phyloP scores from a whole-genome alignment of 2,113 vertebrate species.

The Peromyscus californicus region DNA sequence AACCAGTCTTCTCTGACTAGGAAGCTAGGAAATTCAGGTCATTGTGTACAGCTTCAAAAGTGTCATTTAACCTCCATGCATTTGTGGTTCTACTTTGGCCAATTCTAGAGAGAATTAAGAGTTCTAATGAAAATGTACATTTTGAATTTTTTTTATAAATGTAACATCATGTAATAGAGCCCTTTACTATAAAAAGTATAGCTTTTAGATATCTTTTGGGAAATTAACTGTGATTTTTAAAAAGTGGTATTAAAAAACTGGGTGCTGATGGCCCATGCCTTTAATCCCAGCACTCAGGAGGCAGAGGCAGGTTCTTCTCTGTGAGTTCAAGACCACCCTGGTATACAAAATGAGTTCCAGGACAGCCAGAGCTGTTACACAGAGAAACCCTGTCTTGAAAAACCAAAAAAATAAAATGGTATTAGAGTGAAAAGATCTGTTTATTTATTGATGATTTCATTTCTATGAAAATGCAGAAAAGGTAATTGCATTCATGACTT shows the following conservation, averaged over 20 bases:
- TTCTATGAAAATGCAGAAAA: conserved; percentile 60
- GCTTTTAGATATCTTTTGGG: conserved; percentile 57
- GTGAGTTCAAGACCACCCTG: not conserved
- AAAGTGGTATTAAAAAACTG: conserved; percentile 3
- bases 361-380: not conserved
- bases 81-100: not conserved
- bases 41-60: not conserved
- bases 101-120: conserved; percentile 29
- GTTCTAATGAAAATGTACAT: not conserved
- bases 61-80: not conserved
- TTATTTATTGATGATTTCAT: conserved; percentile 30
- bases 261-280: not conserved
- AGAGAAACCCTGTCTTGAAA: not conserved
- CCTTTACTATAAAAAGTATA: not conserved
- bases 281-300: not conserved
- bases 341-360: not conserved
- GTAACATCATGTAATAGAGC: conserved; percentile 38
- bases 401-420: too few relatives aligned
- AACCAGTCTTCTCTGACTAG: not conserved
- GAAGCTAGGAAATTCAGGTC: not conserved
- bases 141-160: conserved; percentile 62
- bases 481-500: not conserved
- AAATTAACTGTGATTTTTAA: conserved; percentile 61
- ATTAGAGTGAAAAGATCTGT: not conserved
- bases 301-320: not conserved